phyloP scores from a whole-genome alignment of 2,888 invertebrate genomes.

The Ernsta delagoae region DNA sequence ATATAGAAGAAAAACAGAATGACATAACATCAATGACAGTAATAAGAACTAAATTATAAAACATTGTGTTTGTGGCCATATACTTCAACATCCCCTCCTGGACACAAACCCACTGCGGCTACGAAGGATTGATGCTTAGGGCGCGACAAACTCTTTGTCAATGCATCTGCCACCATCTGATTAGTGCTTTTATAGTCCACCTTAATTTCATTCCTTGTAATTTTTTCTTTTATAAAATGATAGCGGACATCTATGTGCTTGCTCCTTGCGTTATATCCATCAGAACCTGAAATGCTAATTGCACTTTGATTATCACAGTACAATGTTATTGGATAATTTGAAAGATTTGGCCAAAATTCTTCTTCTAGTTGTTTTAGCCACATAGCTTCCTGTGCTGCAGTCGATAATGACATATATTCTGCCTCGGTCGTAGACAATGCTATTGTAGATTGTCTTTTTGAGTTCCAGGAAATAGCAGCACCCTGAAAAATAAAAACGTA shows the following conservation, averaged over 20 bases:
- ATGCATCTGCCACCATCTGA: not conserved
- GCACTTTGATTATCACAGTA: not conserved
- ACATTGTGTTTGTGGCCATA: no score
- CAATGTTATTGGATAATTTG: not conserved
- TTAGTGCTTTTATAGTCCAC: not conserved
- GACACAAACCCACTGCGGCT: not conserved
- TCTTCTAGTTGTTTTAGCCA: not conserved
- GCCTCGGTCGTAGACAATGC: not conserved
- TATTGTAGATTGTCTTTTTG: not conserved
- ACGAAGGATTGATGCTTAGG: not conserved
- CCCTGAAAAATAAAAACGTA: slow-evolving; percentile 4
- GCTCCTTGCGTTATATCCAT: not conserved
- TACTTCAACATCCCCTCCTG: not conserved
- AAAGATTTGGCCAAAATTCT: not conserved
- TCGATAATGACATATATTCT: not conserved
- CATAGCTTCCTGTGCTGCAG: not conserved
- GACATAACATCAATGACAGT: no score
- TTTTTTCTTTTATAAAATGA: not conserved
- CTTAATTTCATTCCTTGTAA: not conserved
- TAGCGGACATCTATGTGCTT: not conserved
- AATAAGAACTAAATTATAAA: no score
- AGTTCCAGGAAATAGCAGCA: not conserved
- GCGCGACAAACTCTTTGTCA: not conserved
- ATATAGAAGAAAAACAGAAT: no score
- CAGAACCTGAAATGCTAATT: not conserved